Percentiles rank a stretch among this genome's conserved stretches.
Conservation (phyloP, 2,113 vertebrate genomes). For the Petrocephalus zakoni region DNA sequence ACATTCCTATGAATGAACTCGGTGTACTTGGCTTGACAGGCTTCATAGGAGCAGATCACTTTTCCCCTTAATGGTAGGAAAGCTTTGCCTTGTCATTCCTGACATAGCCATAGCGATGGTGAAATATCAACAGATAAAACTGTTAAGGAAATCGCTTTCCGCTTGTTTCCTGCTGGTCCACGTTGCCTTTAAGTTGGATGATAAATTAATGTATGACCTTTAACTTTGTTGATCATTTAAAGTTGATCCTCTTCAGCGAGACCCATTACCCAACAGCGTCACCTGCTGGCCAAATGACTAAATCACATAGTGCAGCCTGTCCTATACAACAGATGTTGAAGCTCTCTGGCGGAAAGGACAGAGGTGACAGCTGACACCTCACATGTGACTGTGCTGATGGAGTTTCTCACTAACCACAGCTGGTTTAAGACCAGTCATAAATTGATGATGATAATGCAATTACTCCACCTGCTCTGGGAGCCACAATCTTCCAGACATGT, state of each 20-base stretch:
- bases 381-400: neutral
- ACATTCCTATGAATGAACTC: neutral
- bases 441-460: no score
- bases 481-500: no score
- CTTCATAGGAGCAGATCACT: neutral
- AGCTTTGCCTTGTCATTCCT: constrained; percentile 3
- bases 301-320: neutral
- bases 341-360: neutral
- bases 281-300: constrained; percentile 26
- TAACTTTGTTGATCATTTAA: constrained; percentile 22
- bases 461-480: no score
- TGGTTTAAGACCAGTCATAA: no score
- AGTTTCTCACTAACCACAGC: neutral
- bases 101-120: neutral
- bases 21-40: neutral
- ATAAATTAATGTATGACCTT: constrained; percentile 17
- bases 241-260: neutral
- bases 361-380: neutral
- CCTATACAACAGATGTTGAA: neutral
- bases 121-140: constrained; percentile 27
- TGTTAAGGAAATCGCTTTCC: constrained; percentile 15
- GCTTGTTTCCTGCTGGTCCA: neutral
- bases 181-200: neutral
- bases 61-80: neutral
- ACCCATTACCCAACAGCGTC: constrained; percentile 32